These are phyloP conservation scores for Vanessa tameamea DNA, from an alignment of 1,140 invertebrate genomes.

Conservation along the genomic window DNA sequence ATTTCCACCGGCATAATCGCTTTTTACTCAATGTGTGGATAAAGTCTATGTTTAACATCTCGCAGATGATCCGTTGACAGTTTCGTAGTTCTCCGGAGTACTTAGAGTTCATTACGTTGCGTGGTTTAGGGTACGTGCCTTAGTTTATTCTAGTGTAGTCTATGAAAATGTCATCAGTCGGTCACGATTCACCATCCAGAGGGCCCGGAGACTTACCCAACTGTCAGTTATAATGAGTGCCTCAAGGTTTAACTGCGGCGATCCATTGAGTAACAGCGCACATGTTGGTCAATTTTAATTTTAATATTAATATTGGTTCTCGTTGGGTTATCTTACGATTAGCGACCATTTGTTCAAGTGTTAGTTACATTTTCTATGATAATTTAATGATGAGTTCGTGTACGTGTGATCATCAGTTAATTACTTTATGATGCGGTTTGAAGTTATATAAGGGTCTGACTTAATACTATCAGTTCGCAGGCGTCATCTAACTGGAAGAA, in stretches of 20 bases:
- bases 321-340: not conserved
- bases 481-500: not conserved
- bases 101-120: not conserved
- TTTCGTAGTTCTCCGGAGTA: not conserved
- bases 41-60: not conserved
- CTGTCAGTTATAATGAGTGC: not conserved
- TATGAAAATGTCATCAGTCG: constrained; percentile 7
- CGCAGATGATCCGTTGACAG: constrained; percentile 3
- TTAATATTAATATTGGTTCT: not conserved
- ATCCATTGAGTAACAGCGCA: not conserved
- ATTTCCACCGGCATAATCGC: not conserved
- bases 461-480: too few species aligned
- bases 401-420: not conserved
- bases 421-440: not conserved
- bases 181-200: constrained; percentile 9
- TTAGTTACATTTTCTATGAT: not conserved
- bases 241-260: not conserved
- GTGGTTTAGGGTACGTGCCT: constrained; percentile 16
- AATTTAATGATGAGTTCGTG: not conserved
- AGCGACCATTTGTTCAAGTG: too few species aligned
- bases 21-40: not conserved
- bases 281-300: not conserved
- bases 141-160: constrained; percentile 13
- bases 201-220: constrained; percentile 6
- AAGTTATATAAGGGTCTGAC: not conserved